These are phyloP conservation scores for Chelidonichthys spinosus DNA, from an alignment of 2,797 vertebrate genomes.

Conservation along the genomic window DNA sequence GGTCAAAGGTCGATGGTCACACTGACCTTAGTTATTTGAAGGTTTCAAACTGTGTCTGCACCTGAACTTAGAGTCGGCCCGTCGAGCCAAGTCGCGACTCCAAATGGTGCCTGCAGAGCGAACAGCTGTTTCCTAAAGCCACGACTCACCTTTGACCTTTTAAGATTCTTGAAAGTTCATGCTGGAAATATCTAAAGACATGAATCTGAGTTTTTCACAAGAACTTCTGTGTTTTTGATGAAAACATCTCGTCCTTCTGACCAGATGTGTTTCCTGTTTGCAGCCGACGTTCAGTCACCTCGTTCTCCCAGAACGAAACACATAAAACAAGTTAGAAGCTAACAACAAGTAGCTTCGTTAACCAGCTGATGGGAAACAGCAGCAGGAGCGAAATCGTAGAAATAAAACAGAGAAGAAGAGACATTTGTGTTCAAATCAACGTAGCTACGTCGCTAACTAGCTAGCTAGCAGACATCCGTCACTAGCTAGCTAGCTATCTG, in stretches of 20 bases:
- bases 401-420: no score
- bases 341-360: not conserved
- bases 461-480: no score
- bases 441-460: no score
- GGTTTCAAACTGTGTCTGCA: not conserved
- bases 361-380: conserved; percentile 25
- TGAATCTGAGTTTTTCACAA: conserved; percentile 59
- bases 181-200: conserved; percentile 16
- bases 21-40: no score
- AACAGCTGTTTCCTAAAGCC: conserved; percentile 60
- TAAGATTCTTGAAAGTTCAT: conserved; percentile 57
- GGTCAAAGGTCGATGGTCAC: conserved; percentile 1
- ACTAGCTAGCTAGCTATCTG: no score
- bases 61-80: not conserved
- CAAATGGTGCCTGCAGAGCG: conserved; percentile 35
- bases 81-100: conserved; percentile 23
- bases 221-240: conserved; percentile 64
- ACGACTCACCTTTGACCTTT: conserved; percentile 53
- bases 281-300: conserved; percentile 33
- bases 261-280: conserved; percentile 43
- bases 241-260: conserved; percentile 26
- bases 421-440: no score
- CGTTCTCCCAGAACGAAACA: no score
- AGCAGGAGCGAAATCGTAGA: no score
- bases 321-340: no score